Percentiles rank a stretch among this genome's conserved stretches.
These are phyloP conservation scores for Chironomus tepperi DNA, from an alignment of 1,140 invertebrate genomes.

Conservation along the genomic window DNA sequence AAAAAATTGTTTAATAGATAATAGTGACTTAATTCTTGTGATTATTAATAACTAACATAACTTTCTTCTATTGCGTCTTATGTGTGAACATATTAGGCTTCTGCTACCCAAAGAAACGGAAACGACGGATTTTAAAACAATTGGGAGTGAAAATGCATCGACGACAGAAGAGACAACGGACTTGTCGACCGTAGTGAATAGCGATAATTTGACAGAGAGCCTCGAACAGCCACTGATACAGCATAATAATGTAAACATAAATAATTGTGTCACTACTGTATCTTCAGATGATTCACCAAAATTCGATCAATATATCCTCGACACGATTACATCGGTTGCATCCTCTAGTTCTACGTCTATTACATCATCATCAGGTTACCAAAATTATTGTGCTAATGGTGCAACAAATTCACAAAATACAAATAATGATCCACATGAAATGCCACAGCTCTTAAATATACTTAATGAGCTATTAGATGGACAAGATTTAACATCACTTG, in stretches of 20 bases:
- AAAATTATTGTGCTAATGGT: background rate
- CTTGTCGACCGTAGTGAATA: background rate
- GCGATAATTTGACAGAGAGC: slow-evolving; percentile 17
- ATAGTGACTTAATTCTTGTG: slow-evolving; percentile 3
- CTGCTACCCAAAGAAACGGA: slow-evolving; percentile 16
- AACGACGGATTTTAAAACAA: background rate
- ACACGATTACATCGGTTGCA: background rate
- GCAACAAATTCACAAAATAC: background rate
- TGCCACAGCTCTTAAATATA: background rate
- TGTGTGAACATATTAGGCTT: slow-evolving; percentile 3
- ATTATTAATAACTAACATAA: background rate
- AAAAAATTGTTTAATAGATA: background rate
- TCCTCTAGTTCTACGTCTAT: background rate
- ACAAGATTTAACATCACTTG: background rate
- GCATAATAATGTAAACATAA: background rate
- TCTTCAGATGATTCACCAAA: background rate
- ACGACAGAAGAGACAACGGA: background rate
- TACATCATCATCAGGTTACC: background rate
- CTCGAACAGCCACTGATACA: background rate
- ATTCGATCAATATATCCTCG: slow-evolving; percentile 12
- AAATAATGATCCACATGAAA: background rate
- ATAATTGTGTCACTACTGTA: background rate
- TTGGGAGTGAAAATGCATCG: background rate
- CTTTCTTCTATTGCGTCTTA: background rate
- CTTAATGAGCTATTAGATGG: slow-evolving; percentile 5